Percentiles rank a stretch among this genome's conserved stretches.
These are phyloP conservation scores for Martes flavigula DNA, from an alignment of 2,797 vertebrate species.

Conservation along the genomic window DNA sequence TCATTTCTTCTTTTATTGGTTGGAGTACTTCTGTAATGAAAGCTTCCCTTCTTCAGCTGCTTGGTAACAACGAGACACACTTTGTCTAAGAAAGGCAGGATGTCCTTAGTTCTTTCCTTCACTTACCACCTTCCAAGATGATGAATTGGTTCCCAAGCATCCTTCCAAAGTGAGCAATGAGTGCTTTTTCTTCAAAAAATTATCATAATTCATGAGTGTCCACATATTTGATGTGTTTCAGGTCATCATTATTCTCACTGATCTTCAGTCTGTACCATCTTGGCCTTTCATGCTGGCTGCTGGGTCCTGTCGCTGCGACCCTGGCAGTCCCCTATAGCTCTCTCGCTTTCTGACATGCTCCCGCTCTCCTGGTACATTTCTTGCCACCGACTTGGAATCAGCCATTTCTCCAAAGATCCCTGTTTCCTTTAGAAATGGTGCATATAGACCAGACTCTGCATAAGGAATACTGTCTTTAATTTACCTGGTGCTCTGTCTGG, in stretches of 20 bases:
- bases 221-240: background rate
- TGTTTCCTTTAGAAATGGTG: background rate
- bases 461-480: background rate
- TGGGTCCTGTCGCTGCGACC: background rate
- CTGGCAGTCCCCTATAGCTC: rapidly evolving
- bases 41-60: rapidly evolving
- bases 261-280: rapidly evolving
- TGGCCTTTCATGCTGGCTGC: background rate
- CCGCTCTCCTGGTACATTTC: no score
- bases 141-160: background rate
- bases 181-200: background rate
- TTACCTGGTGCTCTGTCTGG: background rate
- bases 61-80: background rate
- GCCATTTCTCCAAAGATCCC: background rate
- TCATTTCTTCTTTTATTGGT: background rate
- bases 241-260: background rate
- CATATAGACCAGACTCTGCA: background rate
- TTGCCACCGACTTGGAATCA: background rate
- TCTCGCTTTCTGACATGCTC: background rate
- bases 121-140: background rate
- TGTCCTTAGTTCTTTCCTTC: no score
- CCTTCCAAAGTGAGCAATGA: background rate
- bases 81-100: background rate
- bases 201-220: background rate
- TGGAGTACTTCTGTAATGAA: background rate